Percentiles rank a stretch among this genome's conserved stretches.
phyloP scores from a whole-genome alignment of 2,113 vertebrate species.

The Aix galericulata region DNA sequence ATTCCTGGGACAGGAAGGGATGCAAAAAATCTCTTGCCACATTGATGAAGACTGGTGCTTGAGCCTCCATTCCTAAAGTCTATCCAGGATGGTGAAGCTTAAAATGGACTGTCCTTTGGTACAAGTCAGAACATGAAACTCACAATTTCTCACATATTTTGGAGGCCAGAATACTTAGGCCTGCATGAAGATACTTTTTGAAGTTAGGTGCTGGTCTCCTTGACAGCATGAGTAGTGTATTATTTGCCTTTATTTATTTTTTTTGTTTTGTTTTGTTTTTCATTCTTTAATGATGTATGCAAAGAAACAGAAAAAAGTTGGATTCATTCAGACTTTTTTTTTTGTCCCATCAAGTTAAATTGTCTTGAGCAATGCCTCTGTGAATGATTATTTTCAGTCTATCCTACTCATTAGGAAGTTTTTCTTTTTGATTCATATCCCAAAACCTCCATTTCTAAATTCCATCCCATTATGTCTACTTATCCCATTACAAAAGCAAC shows the following conservation, averaged over 20 bases:
- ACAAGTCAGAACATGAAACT: background rate
- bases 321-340: background rate
- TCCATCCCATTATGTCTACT: background rate
- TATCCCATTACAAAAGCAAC: background rate
- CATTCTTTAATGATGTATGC: background rate
- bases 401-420: background rate
- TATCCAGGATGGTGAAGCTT: background rate
- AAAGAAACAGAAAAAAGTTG: background rate
- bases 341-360: background rate
- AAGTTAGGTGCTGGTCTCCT: background rate
- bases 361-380: constrained; percentile 15
- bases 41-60: rapidly evolving
- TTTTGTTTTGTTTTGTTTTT: background rate
- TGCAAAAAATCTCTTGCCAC: background rate
- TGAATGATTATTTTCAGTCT: constrained; percentile 16
- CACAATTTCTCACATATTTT: rapidly evolving
- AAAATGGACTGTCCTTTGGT: rapidly evolving
- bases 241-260: background rate
- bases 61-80: background rate
- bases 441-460: constrained; percentile 5
- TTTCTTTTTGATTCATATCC: background rate
- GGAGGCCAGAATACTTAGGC: background rate
- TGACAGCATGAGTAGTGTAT: background rate
- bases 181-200: background rate
- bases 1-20: background rate